phyloP scores from a whole-genome alignment of 2,113 vertebrate genomes.

The Centrocercus urophasianus region DNA sequence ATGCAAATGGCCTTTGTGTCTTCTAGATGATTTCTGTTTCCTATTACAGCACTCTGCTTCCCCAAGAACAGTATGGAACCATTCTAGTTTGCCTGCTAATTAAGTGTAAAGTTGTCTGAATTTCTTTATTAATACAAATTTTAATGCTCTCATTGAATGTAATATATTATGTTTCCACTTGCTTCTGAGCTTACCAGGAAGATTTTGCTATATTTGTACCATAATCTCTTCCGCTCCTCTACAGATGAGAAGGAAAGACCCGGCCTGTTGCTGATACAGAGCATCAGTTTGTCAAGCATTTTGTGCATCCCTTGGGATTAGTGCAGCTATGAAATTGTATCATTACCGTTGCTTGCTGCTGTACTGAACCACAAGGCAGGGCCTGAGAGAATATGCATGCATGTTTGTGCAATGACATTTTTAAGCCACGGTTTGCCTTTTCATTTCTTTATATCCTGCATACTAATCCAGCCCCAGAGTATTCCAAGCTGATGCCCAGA shows the following conservation, averaged over 20 bases:
- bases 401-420: conserved; percentile 70
- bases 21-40: background rate
- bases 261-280: conserved; percentile 21
- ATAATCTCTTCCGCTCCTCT: background rate
- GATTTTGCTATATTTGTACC: conserved; percentile 16
- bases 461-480: conserved; percentile 45
- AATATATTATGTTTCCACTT: background rate
- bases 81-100: conserved; percentile 28
- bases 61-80: background rate
- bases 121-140: background rate
- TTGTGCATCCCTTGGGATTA: conserved; percentile 62
- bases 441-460: conserved; percentile 38
- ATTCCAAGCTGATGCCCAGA: background rate
- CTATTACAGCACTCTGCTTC: background rate
- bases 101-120: conserved; percentile 1
- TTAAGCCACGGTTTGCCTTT: conserved; percentile 31
- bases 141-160: background rate
- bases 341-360: conserved; percentile 58
- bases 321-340: conserved; percentile 63
- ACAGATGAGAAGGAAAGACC: conserved; percentile 23
- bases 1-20: background rate
- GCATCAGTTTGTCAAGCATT: conserved; percentile 51
- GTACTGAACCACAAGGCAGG: conserved; percentile 47
- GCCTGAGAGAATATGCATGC: conserved; percentile 41
- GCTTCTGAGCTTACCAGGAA: background rate